Percentiles rank a stretch among this genome's conserved stretches.
Evolutionary conservation across 2,888 invertebrate genomes (phyloP).

Genomic region (Axea sp.): DNA sequence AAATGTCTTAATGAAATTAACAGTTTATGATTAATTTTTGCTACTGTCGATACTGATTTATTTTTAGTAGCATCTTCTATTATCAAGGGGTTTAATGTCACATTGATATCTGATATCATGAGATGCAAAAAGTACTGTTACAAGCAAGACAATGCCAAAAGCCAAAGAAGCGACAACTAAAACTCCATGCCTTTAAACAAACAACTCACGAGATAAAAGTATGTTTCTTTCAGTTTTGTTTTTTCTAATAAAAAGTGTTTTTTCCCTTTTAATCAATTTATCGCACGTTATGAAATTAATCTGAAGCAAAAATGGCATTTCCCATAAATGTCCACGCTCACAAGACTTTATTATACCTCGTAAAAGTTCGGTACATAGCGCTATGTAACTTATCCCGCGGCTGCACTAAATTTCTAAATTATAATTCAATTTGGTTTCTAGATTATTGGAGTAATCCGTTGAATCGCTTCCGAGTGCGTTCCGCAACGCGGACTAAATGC

Average conservation of each 20-base stretch:
- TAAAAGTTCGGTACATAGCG: slow-evolving; percentile 2
- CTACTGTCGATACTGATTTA: slow-evolving; percentile 41
- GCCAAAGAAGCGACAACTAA: no score
- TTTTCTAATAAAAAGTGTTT: not conserved
- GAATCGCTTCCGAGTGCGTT: slow-evolving; percentile 24
- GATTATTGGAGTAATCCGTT: slow-evolving; percentile 16
- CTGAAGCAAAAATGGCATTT: slow-evolving; percentile 1
- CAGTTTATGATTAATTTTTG: no score
- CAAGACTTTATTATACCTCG: slow-evolving; percentile 7
- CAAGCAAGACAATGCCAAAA: no score
- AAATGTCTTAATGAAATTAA: no score
- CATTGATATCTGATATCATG: slow-evolving; percentile 42
- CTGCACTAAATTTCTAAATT: slow-evolving; percentile 12
- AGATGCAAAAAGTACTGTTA: slow-evolving; percentile 13
- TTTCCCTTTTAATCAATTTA: not conserved
- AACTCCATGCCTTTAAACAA: no score
- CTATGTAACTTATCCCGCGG: slow-evolving; percentile 6
- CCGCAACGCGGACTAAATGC: slow-evolving; percentile 14
- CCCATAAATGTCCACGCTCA: not conserved
- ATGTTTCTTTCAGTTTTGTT: slow-evolving; percentile 1
- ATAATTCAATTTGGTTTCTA: slow-evolving; percentile 21
- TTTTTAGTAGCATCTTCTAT: slow-evolving; percentile 29
- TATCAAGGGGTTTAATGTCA: slow-evolving; percentile 32
- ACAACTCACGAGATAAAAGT: slow-evolving; percentile 2
- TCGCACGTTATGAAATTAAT: slow-evolving; percentile 8